Conservation (phyloP, 2,797 vertebrate genomes). For the Myotis pilosus region DNA sequence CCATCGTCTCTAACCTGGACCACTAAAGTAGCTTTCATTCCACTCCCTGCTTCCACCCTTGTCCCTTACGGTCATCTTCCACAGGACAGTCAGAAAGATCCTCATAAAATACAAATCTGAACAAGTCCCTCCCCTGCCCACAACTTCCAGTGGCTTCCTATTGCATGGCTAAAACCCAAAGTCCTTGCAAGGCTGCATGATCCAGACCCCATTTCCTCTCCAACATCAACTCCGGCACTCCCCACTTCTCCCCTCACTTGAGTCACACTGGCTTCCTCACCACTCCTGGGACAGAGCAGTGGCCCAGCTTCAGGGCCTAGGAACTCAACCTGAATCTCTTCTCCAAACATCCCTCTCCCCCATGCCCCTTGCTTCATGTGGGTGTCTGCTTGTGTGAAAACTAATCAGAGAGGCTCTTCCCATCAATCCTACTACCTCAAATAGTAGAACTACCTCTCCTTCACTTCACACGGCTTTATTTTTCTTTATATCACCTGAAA, state of each 20-base stretch:
- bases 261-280: not conserved
- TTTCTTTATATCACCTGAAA: not conserved
- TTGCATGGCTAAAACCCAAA: not conserved
- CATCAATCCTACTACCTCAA: not conserved
- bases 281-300: not conserved
- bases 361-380: not conserved
- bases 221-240: not conserved
- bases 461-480: not conserved
- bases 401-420: not conserved
- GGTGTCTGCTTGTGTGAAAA: not conserved
- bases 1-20: not conserved
- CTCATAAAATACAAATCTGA: slow-evolving; percentile 11
- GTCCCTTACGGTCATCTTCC: not conserved
- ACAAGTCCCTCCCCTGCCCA: not conserved
- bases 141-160: not conserved
- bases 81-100: not conserved
- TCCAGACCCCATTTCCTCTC: not conserved
- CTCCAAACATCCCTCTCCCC: not conserved
- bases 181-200: not conserved
- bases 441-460: not conserved
- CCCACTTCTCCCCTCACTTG: too few species aligned
- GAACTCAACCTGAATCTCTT: not conserved
- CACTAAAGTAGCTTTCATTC: not conserved
- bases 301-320: not conserved
- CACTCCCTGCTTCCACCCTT: not conserved